Evolutionary conservation across 2,797 vertebrate species (phyloP).

Genomic region (Falco naumanni): DNA sequence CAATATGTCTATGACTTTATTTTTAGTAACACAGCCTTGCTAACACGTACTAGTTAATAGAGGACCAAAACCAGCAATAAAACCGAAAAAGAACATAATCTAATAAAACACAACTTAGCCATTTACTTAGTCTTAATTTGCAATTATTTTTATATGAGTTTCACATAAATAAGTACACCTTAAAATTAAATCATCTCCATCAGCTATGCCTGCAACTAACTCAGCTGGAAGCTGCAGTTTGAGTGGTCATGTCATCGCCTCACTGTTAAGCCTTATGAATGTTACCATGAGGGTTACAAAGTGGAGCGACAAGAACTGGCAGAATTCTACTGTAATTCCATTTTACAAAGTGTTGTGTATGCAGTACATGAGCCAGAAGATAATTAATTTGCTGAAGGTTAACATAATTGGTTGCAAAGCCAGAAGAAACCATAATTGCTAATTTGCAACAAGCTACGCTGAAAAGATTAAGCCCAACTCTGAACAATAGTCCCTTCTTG

Average conservation of each 20-base stretch:
- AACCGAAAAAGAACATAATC: not conserved
- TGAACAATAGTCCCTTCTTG: not conserved
- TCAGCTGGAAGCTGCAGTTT: not conserved
- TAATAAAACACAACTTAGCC: not conserved
- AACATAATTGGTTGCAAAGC: conserved; percentile 1
- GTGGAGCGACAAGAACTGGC: conserved; percentile 5
- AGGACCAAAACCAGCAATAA: not conserved
- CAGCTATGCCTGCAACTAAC: not conserved
- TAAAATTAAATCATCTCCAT: not conserved
- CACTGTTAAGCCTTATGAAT: not conserved
- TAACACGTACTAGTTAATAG: not conserved
- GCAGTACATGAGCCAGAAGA: not conserved
- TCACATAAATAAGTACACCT: not conserved
- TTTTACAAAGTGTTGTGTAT: not conserved
- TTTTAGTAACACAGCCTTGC: not conserved
- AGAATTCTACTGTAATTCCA: not conserved
- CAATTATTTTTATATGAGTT: not conserved
- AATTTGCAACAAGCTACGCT: not conserved
- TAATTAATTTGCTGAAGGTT: conserved; percentile 56
- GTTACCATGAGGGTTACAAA: not conserved
- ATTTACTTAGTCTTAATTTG: not conserved
- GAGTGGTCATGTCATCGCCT: not conserved
- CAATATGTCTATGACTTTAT: not conserved
- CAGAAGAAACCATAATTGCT: conserved; percentile 3
- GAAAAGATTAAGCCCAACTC: not conserved